Base-by-base conservation (phyloP, 1,140 invertebrate species). In the Drosophila littoralis region DNA sequence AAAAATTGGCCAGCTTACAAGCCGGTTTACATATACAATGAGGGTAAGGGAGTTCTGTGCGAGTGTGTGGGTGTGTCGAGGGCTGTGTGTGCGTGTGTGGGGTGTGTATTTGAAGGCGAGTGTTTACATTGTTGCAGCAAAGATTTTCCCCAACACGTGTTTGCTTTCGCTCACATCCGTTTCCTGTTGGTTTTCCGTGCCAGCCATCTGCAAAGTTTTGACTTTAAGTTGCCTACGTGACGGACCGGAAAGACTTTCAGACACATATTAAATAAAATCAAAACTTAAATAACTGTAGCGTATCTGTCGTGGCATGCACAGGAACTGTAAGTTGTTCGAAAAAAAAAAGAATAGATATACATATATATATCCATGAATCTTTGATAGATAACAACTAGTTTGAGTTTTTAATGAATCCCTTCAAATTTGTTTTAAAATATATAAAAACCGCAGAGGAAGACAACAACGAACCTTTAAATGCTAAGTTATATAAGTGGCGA, bases 1-100 rank as follows among this genome's bases (percentile, higher is more conserved):
- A 83, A 88, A 80, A 88, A 88, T 88, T 88, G 83, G 79, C 83
- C 79, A 89, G 84, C 83, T 86, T 86, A 88, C 83, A 86, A 79
- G 72, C 72, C 71, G 68, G 75, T 77, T 89, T 89, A 86, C 84
- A 86, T 86, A 86, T 86, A 77, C 80, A 86, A 81, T 77, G 63
- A 60, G 61, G 36, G 54, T 36, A 22, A 45, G 28, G 33, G 15
- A 13, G 40, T 45, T 13, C 15, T 51, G 50, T 65, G 40, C 35
- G 40, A 42, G 69, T 59, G 54, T 9, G 51, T 42, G 50, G 57
- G 42, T 36, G 46, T 22, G 46, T 66, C n/a, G n/a, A n/a, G n/a
- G 60, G 50, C 36, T 73, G 57, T 33, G 36, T 61, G 33, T 54
- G 22, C 51, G 22, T 67, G 51, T 13, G 8, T 46, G 66, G 22